Conservation (phyloP, 2,797 vertebrate genomes). For the Sorex maritimensis region DNA sequence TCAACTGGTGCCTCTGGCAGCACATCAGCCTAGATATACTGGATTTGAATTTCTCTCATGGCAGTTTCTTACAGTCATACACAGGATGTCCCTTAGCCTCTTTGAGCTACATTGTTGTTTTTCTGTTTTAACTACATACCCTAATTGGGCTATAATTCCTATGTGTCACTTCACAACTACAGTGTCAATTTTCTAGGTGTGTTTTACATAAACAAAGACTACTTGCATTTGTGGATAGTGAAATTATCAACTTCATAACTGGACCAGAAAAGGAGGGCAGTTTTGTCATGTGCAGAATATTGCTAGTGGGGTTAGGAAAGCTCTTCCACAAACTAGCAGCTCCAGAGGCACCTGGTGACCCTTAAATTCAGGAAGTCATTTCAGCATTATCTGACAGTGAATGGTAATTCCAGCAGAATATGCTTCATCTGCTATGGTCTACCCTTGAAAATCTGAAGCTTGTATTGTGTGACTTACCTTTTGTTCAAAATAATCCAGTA, state of each 20-base stretch:
- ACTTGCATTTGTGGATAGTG: neutral
- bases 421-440: neutral
- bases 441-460: neutral
- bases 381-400: neutral
- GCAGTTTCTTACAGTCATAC: neutral
- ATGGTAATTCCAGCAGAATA: neutral
- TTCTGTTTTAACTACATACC: neutral
- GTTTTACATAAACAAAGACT: neutral
- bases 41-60: constrained; percentile 7
- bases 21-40: neutral
- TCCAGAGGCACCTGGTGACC: neutral
- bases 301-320: neutral
- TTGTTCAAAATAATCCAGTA: constrained; percentile 2
- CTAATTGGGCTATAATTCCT: neutral
- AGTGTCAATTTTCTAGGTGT: constrained; percentile 1
- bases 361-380: neutral
- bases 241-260: neutral
- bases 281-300: neutral
- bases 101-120: neutral
- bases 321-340: neutral
- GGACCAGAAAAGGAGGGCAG: no score
- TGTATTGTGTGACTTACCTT: neutral
- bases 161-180: neutral
- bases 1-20: neutral
- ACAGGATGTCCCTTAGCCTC: neutral